Conservation (phyloP, 2,888 invertebrate species). For the Dynastes tityus region DNA sequence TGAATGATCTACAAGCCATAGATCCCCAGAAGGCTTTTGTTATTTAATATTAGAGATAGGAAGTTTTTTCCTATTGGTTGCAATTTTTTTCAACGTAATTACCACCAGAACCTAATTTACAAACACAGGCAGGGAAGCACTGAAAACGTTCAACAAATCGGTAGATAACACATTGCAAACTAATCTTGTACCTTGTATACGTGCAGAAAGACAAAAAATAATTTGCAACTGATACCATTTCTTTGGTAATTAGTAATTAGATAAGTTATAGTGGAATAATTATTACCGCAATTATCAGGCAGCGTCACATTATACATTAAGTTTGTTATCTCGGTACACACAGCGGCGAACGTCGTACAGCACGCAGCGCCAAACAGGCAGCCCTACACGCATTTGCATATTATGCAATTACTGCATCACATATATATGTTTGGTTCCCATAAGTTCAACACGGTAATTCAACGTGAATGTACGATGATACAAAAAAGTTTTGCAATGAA, state of each 20-base stretch:
- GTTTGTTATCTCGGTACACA: slow-evolving; percentile 38
- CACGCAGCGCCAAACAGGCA: slow-evolving; percentile 23
- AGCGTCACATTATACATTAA: slow-evolving; percentile 44
- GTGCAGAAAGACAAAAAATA: not conserved
- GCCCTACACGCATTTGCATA: slow-evolving; percentile 39
- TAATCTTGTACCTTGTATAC: not conserved
- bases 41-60: not conserved
- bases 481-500: not conserved
- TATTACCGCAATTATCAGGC: slow-evolving; percentile 42
- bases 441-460: slow-evolving; percentile 15
- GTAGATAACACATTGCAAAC: not conserved
- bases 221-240: slow-evolving; percentile 7
- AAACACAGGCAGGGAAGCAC: too few species aligned
- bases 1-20: too few species aligned
- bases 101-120: not conserved
- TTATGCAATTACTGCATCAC: slow-evolving; percentile 44
- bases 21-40: not conserved
- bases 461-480: not conserved
- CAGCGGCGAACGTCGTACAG: slow-evolving; percentile 29
- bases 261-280: slow-evolving; percentile 31
- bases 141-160: not conserved
- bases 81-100: not conserved
- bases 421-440: slow-evolving; percentile 32
- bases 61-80: not conserved
- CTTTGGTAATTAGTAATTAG: not conserved